These are phyloP conservation scores for Selenia dentaria DNA, from an alignment of 2,888 invertebrate genomes.

Conservation along the genomic window DNA sequence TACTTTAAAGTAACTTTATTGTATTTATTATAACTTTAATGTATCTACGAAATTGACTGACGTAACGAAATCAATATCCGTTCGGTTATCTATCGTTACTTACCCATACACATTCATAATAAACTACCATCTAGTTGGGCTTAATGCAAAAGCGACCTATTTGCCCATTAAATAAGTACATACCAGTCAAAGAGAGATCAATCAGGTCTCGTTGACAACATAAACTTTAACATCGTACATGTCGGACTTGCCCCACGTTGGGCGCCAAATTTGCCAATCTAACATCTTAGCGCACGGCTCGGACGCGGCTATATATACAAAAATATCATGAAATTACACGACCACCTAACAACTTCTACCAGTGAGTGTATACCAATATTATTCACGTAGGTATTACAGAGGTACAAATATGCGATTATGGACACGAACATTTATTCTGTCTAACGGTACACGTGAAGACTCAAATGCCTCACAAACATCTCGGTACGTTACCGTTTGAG, in stretches of 20 bases:
- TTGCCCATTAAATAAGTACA: conserved; percentile 10
- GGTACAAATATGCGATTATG: conserved; percentile 7
- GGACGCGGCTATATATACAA: conserved; percentile 29
- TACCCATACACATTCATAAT: conserved; percentile 15
- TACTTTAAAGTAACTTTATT: too few species aligned
- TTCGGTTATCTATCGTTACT: neutral
- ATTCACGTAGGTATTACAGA: neutral
- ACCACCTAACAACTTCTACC: conserved; percentile 19
- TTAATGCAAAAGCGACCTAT: conserved; percentile 34
- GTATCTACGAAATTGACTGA: too few species aligned
- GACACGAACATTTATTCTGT: conserved; percentile 20
- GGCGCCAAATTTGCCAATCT: conserved; percentile 33
- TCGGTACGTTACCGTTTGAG: neutral
- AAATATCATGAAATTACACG: conserved; percentile 39
- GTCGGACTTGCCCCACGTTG: conserved; percentile 25
- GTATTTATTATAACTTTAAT: too few species aligned
- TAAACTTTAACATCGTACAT: conserved; percentile 1
- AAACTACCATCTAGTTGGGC: conserved; percentile 19
- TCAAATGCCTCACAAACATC: neutral
- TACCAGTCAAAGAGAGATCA: conserved; percentile 10
- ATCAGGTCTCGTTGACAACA: conserved; percentile 30
- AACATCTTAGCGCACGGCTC: conserved; percentile 23
- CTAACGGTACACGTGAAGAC: neutral
- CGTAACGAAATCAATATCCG: neutral
- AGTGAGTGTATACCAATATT: neutral